Evolutionary conservation across 2,113 vertebrate genomes (phyloP), one percentile per base, ranked within the genome.

Genomic region (Emydura subglobosa): DNA sequence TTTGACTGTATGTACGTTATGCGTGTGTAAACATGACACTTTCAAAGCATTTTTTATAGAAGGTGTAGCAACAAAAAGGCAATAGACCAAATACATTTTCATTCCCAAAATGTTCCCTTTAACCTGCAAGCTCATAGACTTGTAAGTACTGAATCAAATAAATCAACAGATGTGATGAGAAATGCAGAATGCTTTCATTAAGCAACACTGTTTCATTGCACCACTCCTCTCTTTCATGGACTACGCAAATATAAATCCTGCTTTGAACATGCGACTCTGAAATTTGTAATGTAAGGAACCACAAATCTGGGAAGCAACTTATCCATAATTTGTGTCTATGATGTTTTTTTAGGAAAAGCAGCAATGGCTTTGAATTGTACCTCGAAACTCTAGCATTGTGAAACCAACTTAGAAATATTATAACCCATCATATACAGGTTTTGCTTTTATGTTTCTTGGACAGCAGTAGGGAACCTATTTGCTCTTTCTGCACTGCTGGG

Each of bases 1-100:
- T 96, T 82, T 93, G 90, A 92, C 79, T 68, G 44, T 61, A 85
- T 86, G 91, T 65, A 49, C 61, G 87, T 72, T 9, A 90, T 89
- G 92, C 81, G 90, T 79, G 76, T n/a, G 51, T 17, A 76, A 55
- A 91, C 86, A 65, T 1, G 79, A 95, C 82, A 4, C 83, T 94
- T 90, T 93, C 51, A 91, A 76, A 51, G 44, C 3, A 54, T 83
- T 92, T 93, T 78, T 91, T 94, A 27, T 84, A n/a, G 94, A 72
- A 72, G 59, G 16, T 93, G 84, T 79, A 92, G 84, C 79, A 91
- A 93, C 94, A 92, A 87, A 87, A 83, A 97, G 91, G 80, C 50
- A 91, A 25, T 54, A 42, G 85, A 97, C 94, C 79, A 97, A 89
- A 44, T 65, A 65, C 14, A 83, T 34, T 89, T 92, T 74, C 50